phyloP scores from a whole-genome alignment of 2,113 vertebrate genomes.

The Siniperca knerii region DNA sequence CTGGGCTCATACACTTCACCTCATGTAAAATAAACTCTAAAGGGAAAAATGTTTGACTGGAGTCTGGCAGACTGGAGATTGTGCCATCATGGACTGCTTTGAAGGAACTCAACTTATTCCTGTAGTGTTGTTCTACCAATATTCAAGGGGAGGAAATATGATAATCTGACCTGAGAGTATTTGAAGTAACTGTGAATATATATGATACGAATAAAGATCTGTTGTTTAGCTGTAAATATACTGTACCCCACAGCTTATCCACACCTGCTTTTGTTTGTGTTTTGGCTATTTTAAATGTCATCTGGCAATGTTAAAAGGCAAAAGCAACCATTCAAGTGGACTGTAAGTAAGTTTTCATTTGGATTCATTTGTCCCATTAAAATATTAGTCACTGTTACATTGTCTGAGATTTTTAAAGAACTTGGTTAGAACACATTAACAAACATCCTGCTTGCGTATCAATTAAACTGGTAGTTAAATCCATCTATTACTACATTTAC shows the following conservation, averaged over 20 bases:
- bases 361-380: slow-evolving; percentile 39
- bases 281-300: neutral
- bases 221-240: slow-evolving; percentile 28
- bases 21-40: slow-evolving; percentile 1
- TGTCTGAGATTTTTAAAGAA: neutral
- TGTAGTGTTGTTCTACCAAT: neutral
- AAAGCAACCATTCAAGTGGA: neutral
- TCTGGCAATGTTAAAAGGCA: slow-evolving; percentile 1
- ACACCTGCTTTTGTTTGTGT: slow-evolving; percentile 22
- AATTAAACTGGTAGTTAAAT: neutral
- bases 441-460: neutral
- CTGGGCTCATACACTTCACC: neutral
- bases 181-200: slow-evolving; percentile 21
- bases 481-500: neutral
- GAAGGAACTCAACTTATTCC: neutral
- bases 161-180: slow-evolving; percentile 1
- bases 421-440: neutral
- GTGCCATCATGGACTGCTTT: slow-evolving; percentile 12
- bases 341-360: slow-evolving; percentile 24
- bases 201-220: neutral
- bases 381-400: slow-evolving; percentile 17
- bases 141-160: neutral
- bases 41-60: slow-evolving; percentile 1
- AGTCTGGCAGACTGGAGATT: slow-evolving; percentile 15
- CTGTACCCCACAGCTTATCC: neutral